Evolutionary conservation across 2,888 invertebrate genomes (phyloP).

Genomic region (Pristionchus japonicus): DNA sequence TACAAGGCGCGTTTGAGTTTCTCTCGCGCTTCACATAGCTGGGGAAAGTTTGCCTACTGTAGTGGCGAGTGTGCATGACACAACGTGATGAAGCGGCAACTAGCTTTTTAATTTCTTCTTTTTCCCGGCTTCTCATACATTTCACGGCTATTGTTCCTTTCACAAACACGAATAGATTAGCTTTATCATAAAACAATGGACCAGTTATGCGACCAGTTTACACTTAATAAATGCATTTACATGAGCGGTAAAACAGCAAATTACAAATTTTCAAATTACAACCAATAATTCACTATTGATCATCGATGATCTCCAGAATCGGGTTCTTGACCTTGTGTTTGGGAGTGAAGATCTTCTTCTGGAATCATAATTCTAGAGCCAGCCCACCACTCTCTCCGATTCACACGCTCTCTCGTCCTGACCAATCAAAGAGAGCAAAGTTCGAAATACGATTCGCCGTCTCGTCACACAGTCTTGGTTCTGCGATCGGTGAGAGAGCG

Average conservation of each 20-base stretch:
- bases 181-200: slow-evolving; percentile 20
- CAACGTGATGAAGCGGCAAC: background rate
- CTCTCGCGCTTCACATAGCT: background rate
- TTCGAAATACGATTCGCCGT: too few species aligned
- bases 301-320: background rate
- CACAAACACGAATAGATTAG: background rate
- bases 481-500: too few species aligned
- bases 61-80: background rate
- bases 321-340: background rate
- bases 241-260: background rate
- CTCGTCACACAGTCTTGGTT: too few species aligned
- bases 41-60: background rate
- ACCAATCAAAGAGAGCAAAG: too few species aligned
- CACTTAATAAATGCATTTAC: background rate
- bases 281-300: background rate
- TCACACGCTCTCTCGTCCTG: background rate
- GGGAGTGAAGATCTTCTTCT: slow-evolving; percentile 36
- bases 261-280: background rate
- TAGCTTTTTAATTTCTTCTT: background rate
- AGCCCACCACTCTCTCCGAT: background rate
- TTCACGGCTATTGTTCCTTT: too few species aligned
- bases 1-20: background rate
- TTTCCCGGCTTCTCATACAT: background rate
- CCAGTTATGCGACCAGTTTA: background rate
- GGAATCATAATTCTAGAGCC: background rate